Conservation (phyloP, 2,797 vertebrate genomes). For the Neopelma chrysocephalum region DNA sequence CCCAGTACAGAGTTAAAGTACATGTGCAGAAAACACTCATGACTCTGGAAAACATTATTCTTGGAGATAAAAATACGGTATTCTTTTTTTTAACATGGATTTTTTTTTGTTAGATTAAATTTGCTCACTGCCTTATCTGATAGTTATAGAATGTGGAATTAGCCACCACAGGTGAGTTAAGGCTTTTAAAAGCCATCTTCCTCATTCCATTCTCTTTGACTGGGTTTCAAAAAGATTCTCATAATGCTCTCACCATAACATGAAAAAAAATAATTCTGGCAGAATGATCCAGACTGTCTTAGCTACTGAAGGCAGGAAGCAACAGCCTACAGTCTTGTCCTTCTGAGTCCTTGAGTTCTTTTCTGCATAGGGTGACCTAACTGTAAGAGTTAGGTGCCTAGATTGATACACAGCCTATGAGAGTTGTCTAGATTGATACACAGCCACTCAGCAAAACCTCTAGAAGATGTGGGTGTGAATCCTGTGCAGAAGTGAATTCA, state of each 20-base stretch:
- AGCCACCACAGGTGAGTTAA: neutral
- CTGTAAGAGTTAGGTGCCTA: neutral
- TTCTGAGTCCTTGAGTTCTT: neutral
- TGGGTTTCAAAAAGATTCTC: neutral
- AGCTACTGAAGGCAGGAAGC: neutral
- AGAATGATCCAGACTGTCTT: neutral
- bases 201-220: neutral
- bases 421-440: neutral
- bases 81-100: neutral
- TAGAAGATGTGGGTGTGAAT: neutral
- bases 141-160: neutral
- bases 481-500: neutral
- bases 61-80: constrained; percentile 80
- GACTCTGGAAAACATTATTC: constrained; percentile 86
- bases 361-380: neutral
- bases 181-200: neutral
- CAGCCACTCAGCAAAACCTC: neutral
- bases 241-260: neutral
- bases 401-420: neutral
- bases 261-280: neutral
- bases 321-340: neutral
- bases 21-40: constrained; percentile 60
- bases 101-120: neutral
- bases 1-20: constrained; percentile 87
- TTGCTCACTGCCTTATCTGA: neutral